Base-by-base conservation (phyloP, 2,888 invertebrate genomes). In the Pachycephus smyrnensis region DNA sequence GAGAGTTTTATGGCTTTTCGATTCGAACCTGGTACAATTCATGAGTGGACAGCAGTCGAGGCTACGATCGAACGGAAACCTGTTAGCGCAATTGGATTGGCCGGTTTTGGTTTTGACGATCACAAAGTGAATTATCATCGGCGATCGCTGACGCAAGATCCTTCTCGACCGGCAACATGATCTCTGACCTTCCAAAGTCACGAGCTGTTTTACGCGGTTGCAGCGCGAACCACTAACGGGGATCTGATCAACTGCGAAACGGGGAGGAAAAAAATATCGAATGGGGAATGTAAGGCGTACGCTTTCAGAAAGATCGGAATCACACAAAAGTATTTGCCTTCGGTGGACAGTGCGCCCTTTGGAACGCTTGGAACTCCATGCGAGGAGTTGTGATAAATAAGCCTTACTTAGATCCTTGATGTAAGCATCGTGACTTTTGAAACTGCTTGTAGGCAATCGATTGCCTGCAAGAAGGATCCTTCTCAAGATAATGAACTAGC, bases 71-170 rank as follows among this genome's bases (percentile, higher is more conserved):
- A 55, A 55, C 55, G 9, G 9, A 55, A 55, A 55, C 55, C 55
- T 55, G 55, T 55, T 55, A 55, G 9, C 55, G 2, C 55, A 55
- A 2, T 55, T 23, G 55, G 9, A 9, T 55, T 55, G 55, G 55
- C 55, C 55, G 9, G 55, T 55, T 55, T 55, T 33, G 71, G 12
- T 11, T 81, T 86, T 85, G 88, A 88, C 84, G 82, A 84, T 81
- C 83, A 80, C 80, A 83, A 87, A 89, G 86, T 89, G 88, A 88
- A 88, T 86, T 89, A 89, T 89, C 88, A 89, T 87, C 84, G 83
- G 77, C 78, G 84, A 87, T 85, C 86, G 87, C 85, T 88, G 85
- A 83, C 83, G 85, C 81, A 83, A 86, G 87, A 90, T 90, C 79
- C 78, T 84, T 85, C 88, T 89, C 86, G 86, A 77, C 80, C 79